Conservation (phyloP, 2,797 vertebrate species). For the Sebastes baramenuke region DNA sequence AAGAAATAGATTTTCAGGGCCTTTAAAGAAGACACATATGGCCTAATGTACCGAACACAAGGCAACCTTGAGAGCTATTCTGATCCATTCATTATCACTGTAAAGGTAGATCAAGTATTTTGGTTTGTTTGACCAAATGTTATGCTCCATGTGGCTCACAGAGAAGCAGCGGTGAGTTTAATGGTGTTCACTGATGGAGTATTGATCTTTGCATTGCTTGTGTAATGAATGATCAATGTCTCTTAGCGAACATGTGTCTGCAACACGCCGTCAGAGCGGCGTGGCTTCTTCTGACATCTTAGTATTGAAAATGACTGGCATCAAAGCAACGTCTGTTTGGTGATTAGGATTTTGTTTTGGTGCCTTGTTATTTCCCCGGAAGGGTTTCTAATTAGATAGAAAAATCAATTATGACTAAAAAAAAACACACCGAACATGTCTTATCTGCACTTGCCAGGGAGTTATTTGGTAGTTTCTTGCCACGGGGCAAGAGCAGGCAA, state of each 20-base stretch:
- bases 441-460: conserved; percentile 66
- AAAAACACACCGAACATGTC: conserved; percentile 52
- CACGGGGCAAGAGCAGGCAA: conserved; percentile 26
- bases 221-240: conserved; percentile 44
- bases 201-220: conserved; percentile 30
- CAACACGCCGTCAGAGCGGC: conserved; percentile 6
- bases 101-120: neutral
- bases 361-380: conserved; percentile 18
- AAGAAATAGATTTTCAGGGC: neutral
- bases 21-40: neutral
- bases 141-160: conserved; percentile 3
- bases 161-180: neutral
- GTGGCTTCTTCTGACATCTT: conserved; percentile 16
- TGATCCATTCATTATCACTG: neutral
- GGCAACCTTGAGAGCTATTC: neutral
- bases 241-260: conserved; percentile 22
- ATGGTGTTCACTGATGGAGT: conserved; percentile 24
- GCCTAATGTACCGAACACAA: neutral
- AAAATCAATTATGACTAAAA: conserved; percentile 63
- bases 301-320: conserved; percentile 18
- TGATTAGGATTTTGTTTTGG: conserved; percentile 34
- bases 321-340: conserved; percentile 25
- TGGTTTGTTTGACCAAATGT: neutral
- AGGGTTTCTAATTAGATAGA: conserved; percentile 62
- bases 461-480: conserved; percentile 50